A percentile compares a stretch with the other conserved stretches of the same genome.
Evolutionary conservation across 2,797 vertebrate genomes (phyloP).

Genomic region (Labroides dimidiatus): DNA sequence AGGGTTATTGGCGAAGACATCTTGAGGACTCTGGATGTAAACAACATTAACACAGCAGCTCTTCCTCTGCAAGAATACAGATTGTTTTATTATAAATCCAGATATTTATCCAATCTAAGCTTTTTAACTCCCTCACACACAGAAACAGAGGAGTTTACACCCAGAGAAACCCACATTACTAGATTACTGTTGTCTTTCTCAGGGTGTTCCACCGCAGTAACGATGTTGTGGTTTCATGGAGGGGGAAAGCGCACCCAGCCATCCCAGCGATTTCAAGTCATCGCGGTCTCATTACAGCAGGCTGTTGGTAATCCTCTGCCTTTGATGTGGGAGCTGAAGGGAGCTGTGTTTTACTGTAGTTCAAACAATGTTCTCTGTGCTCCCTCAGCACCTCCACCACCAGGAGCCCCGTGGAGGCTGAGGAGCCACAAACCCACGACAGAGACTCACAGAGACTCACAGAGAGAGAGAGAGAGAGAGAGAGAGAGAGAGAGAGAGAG

Average conservation of each 20-base stretch:
- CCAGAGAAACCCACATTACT: constrained; percentile 75
- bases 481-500: background rate
- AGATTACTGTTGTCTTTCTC: constrained; percentile 77
- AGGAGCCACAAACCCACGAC: constrained; percentile 35
- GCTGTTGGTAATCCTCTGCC: constrained; percentile 77
- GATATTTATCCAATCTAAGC: constrained; percentile 10
- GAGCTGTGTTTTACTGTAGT: constrained; percentile 70
- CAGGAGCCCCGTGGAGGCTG: constrained; percentile 60
- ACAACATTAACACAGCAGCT: background rate
- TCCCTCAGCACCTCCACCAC: constrained; percentile 73
- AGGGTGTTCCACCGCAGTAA: constrained; percentile 63
- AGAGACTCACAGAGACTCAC: background rate
- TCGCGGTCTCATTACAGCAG: constrained; percentile 77
- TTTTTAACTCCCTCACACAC: constrained; percentile 9
- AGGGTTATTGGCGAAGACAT: constrained; percentile 25
- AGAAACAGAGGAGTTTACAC: constrained; percentile 48
- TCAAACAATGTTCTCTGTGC: constrained; percentile 68
- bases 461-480: background rate
- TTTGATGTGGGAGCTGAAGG: constrained; percentile 77
- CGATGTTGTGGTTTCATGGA: constrained; percentile 48
- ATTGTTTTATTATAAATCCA: background rate
- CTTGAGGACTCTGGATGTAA: background rate
- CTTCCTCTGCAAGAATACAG: constrained; percentile 6
- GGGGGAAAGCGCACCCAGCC: constrained; percentile 33
- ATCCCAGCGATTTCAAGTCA: constrained; percentile 67